phyloP scores from a whole-genome alignment of 92 coral and sea anemone species.

The Porites rus region DNA sequence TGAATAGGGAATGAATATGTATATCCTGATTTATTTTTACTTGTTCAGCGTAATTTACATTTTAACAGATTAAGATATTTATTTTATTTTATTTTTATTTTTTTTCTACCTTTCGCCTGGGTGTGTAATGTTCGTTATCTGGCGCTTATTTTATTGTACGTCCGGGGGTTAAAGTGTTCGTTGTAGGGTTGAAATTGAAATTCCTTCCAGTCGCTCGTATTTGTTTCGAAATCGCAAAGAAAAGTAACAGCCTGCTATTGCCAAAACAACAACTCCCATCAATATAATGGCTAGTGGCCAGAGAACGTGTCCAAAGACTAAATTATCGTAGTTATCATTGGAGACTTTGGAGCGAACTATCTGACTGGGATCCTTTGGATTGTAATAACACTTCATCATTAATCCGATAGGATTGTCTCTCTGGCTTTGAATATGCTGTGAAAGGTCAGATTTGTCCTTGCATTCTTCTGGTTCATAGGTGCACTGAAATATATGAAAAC shows the following conservation, averaged over 20 bases:
- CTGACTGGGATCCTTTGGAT: conserved; percentile 28
- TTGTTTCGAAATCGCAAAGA: neutral
- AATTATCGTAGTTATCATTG: conserved; percentile 18
- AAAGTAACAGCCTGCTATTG: conserved; percentile 11
- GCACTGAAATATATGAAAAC: neutral
- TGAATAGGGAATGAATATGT: too few relatives aligned
- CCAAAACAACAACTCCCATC: conserved; percentile 28
- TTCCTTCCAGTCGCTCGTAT: conserved; percentile 11
- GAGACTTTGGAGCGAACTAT: conserved; percentile 29
- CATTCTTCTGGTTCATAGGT: conserved; percentile 36
- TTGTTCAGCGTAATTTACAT: too few relatives aligned
- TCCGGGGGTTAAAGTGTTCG: neutral
- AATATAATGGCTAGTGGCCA: conserved; percentile 39
- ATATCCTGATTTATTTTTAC: too few relatives aligned
- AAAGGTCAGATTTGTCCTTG: conserved; percentile 6
- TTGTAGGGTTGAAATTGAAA: neutral
- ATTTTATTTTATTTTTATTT: too few relatives aligned
- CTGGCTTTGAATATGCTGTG: conserved; percentile 2
- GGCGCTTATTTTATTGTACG: too few relatives aligned
- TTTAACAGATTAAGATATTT: too few relatives aligned
- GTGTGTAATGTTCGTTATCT: too few relatives aligned
- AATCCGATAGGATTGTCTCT: conserved; percentile 6
- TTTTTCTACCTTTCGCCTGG: too few relatives aligned
- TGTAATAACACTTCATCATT: neutral
- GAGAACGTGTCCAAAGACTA: conserved; percentile 9